Evolutionary conservation across 2,113 vertebrate species (phyloP), one percentile per base, ranked within the genome.

Genomic region (Melanerpes aurifrons): DNA sequence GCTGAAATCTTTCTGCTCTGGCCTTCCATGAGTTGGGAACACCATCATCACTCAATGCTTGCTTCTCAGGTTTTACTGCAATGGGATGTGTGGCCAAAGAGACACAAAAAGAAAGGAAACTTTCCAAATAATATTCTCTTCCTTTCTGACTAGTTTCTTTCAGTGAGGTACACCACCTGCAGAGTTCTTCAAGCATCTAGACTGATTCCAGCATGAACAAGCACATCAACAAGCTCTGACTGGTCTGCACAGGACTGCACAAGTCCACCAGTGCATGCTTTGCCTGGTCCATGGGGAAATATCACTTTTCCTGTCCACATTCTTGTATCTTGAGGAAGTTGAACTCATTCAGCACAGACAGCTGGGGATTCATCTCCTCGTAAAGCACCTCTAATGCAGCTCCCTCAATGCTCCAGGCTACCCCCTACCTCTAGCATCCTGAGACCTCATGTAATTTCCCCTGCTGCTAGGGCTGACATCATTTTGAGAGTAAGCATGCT

Each of bases 391-490:
- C 73, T 90, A 87, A 61, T 25, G 61, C 59, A 68, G 35, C 59
- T 53, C 73, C 75, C 66, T 68, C 83, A 73, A 11, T 1, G 32
- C 86, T 90, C 31, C 76, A 82, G 82, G 69, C 47, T 80, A 22
- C 18, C 26, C 59, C 14, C 25, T 61, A 71, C 47, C 53, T 85
- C 69, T 53, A 74, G 48, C 22, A 67, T 26, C 21, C 75, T 71
- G 62, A 64, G 57, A 86, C 37, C 32, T 94, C 78, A 67, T 3
- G 2, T 82, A 59, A 93, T 89, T 86, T 92, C 94, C 94, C 91
- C 67, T 87, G 95, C 74, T 57, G 48, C 90, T 94, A 89, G 79
- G 82, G 82, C 91, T 94, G 76, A 86, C 59, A 81, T 63, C 18
- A 69, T 50, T 79, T 77, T 0, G 1, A 83, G 59, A 86, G 58